phyloP scores from a whole-genome alignment of 23 tunicate species.

The Ciona savignyi region DNA sequence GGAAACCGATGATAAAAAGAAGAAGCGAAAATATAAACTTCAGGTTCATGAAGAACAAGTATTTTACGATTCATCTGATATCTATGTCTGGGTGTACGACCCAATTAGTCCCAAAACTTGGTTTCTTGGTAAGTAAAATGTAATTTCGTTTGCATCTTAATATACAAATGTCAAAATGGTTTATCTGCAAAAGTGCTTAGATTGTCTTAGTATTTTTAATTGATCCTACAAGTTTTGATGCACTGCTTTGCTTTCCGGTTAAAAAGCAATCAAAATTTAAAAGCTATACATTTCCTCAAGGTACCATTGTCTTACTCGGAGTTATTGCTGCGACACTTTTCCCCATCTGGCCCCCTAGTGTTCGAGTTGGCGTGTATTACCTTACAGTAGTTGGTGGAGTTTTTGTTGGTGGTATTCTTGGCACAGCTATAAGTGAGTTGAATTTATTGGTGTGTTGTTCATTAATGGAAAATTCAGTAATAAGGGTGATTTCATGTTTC shows the following conservation, averaged over 20 bases:
- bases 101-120: slow-evolving; percentile 48
- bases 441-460: too few relatives aligned
- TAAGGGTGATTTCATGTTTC: too few relatives aligned
- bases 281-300: slow-evolving; percentile 5
- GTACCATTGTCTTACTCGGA: slow-evolving; percentile 40
- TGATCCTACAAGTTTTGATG: background rate
- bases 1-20: slow-evolving; percentile 41
- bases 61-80: slow-evolving; percentile 60
- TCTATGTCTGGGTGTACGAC: slow-evolving; percentile 78
- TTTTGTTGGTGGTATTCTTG: slow-evolving; percentile 62
- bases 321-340: slow-evolving; percentile 73
- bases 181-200: background rate
- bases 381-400: slow-evolving; percentile 58
- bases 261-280: background rate
- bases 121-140: slow-evolving; percentile 31
- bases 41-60: slow-evolving; percentile 61
- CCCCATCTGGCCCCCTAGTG: slow-evolving; percentile 80
- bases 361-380: slow-evolving; percentile 66
- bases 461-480: too few relatives aligned
- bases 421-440: slow-evolving; percentile 65
- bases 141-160: too few relatives aligned
- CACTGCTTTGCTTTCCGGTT: background rate
- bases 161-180: too few relatives aligned
- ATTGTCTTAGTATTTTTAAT: background rate
- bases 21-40: slow-evolving; percentile 61